Evolutionary conservation across 2,888 invertebrate genomes (phyloP).

Genomic region (Synanthedon vespiformis): DNA sequence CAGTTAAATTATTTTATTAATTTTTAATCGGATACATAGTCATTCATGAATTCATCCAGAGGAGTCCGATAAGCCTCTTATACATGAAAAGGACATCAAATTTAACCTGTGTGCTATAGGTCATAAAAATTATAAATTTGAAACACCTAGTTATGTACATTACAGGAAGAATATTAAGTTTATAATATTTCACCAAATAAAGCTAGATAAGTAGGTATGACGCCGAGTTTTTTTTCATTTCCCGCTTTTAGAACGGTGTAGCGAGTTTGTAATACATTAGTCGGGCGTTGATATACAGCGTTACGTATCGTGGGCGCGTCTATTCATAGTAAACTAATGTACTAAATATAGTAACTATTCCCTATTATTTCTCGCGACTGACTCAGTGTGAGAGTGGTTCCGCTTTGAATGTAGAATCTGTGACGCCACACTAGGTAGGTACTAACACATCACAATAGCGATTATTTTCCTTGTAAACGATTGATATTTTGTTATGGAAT

Average conservation of each 20-base stretch:
- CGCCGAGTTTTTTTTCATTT: no score
- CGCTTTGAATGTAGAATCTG: conserved; percentile 30
- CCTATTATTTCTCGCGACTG: conserved; percentile 61
- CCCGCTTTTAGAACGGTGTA: conserved; percentile 24
- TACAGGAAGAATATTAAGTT: no score
- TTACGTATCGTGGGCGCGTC: conserved; percentile 52
- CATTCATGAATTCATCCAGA: no score
- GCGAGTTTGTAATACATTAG: conserved; percentile 61
- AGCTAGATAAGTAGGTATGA: no score
- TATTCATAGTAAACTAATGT: conserved; percentile 62
- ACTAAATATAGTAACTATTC: conserved; percentile 66
- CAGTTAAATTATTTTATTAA: no score
- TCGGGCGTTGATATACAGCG: conserved; percentile 61
- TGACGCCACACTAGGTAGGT: not conserved
- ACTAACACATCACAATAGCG: not conserved
- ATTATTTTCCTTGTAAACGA: not conserved
- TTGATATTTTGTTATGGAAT: not conserved
- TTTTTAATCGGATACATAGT: no score
- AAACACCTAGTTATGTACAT: no score
- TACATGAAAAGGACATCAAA: no score
- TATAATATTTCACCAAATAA: no score
- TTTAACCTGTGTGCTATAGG: no score
- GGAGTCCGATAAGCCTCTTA: no score
- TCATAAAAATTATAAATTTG: no score
- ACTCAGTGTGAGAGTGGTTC: conserved; percentile 43